Conservation (phyloP, 2,888 invertebrate genomes). For the Hemicrepidius hirtus region DNA sequence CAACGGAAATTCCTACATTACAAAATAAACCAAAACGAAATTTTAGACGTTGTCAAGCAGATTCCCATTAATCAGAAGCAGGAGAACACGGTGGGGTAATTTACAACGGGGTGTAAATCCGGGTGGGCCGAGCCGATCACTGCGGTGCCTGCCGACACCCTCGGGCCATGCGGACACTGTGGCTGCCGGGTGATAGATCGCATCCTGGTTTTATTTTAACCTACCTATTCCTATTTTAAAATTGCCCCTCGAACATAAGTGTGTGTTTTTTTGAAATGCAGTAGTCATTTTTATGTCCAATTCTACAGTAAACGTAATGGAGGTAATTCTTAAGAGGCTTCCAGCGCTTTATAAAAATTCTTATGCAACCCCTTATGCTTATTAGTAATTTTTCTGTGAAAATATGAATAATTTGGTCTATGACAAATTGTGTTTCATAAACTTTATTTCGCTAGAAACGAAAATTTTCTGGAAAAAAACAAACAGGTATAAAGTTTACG, state of each 20-base stretch:
- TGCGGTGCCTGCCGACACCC: slow-evolving; percentile 52
- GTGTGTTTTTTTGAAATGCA: background rate
- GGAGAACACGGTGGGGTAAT: slow-evolving; percentile 47
- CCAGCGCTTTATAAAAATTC: no score
- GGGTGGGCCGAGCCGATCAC: slow-evolving; percentile 48
- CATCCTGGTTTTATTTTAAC: slow-evolving; percentile 43
- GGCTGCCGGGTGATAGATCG: slow-evolving; percentile 49
- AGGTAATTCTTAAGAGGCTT: no score
- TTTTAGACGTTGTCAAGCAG: slow-evolving; percentile 53
- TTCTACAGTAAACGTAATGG: background rate
- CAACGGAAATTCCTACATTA: slow-evolving; percentile 34
- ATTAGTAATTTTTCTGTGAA: no score
- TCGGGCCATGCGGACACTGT: slow-evolving; percentile 51
- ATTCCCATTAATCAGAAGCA: slow-evolving; percentile 51
- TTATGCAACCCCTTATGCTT: no score
- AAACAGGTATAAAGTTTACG: no score
- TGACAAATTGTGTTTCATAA: no score
- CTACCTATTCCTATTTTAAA: slow-evolving; percentile 38
- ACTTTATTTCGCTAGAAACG: no score
- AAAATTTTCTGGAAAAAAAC: no score
- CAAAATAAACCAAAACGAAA: slow-evolving; percentile 45
- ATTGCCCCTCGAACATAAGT: slow-evolving; percentile 9
- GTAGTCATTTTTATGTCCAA: background rate
- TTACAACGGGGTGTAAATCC: slow-evolving; percentile 53
- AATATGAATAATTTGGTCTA: no score